Conservation (phyloP, 1,140 invertebrate genomes). For the Zophobas atratus region DNA sequence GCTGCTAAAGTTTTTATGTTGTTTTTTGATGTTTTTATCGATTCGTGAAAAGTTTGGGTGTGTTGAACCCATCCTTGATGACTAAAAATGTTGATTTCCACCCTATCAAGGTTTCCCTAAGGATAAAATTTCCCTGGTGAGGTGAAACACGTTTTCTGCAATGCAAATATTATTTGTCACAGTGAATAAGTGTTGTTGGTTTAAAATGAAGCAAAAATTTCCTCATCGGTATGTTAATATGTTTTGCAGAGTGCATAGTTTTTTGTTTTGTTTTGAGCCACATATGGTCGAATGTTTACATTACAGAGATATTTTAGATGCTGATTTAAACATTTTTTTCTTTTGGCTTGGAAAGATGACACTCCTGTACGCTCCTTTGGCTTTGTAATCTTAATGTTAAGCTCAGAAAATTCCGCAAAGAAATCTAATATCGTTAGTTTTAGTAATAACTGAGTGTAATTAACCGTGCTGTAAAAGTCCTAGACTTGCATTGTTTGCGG, state of each 20-base stretch:
- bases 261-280: conserved; percentile 13
- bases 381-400: neutral
- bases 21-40: conserved; percentile 59
- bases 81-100: conserved; percentile 51
- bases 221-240: conserved; percentile 42
- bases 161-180: neutral
- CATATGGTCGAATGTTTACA: conserved; percentile 49
- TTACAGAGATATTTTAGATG: conserved; percentile 36
- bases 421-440: no score
- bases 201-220: neutral
- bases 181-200: neutral
- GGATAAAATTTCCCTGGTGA: conserved; percentile 44
- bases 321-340: conserved; percentile 35
- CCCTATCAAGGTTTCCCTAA: conserved; percentile 47
- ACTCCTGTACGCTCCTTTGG: neutral
- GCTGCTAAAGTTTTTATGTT: conserved; percentile 43
- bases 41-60: conserved; percentile 58
- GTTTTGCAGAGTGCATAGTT: conserved; percentile 27
- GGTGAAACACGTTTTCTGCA: conserved; percentile 42
- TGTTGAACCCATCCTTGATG: conserved; percentile 60
- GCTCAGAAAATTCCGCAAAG: no score
- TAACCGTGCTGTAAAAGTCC: no score
- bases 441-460: no score
- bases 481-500: no score
- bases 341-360: conserved; percentile 26